Evolutionary conservation across 1,140 invertebrate species (phyloP).

Genomic region (Penaeus japonicus): DNA sequence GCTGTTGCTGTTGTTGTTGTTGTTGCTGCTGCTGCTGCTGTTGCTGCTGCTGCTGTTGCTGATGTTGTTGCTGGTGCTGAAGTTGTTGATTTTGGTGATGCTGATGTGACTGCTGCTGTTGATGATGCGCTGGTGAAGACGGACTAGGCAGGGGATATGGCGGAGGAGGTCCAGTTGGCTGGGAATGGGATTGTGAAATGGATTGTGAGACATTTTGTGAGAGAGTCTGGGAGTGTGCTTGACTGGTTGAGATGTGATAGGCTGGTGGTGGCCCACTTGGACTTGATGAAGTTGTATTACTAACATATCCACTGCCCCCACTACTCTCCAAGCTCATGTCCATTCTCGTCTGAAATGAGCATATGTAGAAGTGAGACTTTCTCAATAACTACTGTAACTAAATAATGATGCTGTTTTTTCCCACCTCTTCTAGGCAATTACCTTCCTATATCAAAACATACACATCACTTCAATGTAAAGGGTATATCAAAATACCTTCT

Average conservation of each 20-base stretch:
- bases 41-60: conserved; percentile 20
- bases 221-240: conserved; percentile 9
- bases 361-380: too few relatives aligned
- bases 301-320: conserved; percentile 31
- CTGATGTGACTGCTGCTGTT: conserved; percentile 20
- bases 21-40: conserved; percentile 34
- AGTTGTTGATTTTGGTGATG: conserved; percentile 1
- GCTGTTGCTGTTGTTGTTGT: conserved; percentile 37
- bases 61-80: conserved; percentile 20
- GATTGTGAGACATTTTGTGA: conserved; percentile 27
- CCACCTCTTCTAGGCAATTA: too few relatives aligned
- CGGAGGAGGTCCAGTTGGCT: conserved; percentile 37
- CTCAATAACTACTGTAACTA: too few relatives aligned
- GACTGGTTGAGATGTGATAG: conserved; percentile 37
- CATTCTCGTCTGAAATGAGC: conserved; percentile 26
- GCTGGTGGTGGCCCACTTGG: conserved; percentile 35
- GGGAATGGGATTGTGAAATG: conserved; percentile 26
- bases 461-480: not conserved
- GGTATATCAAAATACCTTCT: not conserved
- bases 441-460: too few relatives aligned
- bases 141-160: conserved; percentile 36
- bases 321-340: conserved; percentile 35
- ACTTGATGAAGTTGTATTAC: conserved; percentile 28
- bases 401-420: too few relatives aligned
- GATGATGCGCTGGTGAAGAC: conserved; percentile 30